Conservation (phyloP, 1,140 invertebrate genomes). For the Pomacea maculata region DNA sequence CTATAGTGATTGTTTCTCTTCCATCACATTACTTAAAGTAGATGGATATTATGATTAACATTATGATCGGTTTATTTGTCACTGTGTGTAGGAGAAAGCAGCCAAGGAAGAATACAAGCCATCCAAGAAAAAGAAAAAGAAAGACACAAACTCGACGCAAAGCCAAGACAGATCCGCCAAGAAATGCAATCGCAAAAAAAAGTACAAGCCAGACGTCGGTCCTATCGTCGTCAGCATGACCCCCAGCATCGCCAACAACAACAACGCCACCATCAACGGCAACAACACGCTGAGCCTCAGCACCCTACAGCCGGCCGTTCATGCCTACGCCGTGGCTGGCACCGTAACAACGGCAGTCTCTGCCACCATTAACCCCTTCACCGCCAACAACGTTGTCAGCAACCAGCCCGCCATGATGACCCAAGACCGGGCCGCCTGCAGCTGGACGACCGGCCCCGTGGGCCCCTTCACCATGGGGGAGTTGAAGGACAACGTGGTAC, state of each 20-base stretch:
- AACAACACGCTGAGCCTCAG: constrained; percentile 8
- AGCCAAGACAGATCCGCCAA: background rate
- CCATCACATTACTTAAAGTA: background rate
- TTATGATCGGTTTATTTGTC: background rate
- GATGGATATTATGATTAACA: background rate
- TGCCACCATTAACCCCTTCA: constrained; percentile 5
- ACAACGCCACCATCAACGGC: background rate
- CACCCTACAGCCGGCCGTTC: constrained; percentile 8
- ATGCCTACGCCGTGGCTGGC: constrained; percentile 1
- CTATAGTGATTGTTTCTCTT: background rate
- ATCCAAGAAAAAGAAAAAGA: background rate
- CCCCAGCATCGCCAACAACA: constrained; percentile 3
- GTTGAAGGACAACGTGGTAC: constrained; percentile 11
- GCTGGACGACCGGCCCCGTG: background rate
- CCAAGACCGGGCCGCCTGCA: constrained; percentile 2
- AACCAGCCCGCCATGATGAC: background rate
- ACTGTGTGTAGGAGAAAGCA: background rate
- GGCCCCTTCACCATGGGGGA: constrained; percentile 20
- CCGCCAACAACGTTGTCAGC: background rate
- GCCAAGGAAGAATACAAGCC: background rate
- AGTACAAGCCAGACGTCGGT: background rate
- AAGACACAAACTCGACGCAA: background rate
- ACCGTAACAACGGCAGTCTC: constrained; percentile 1
- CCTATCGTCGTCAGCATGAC: background rate
- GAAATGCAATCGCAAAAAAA: constrained; percentile 4